Conservation (phyloP, 1,140 invertebrate species). For the Ridgeia piscesae region DNA sequence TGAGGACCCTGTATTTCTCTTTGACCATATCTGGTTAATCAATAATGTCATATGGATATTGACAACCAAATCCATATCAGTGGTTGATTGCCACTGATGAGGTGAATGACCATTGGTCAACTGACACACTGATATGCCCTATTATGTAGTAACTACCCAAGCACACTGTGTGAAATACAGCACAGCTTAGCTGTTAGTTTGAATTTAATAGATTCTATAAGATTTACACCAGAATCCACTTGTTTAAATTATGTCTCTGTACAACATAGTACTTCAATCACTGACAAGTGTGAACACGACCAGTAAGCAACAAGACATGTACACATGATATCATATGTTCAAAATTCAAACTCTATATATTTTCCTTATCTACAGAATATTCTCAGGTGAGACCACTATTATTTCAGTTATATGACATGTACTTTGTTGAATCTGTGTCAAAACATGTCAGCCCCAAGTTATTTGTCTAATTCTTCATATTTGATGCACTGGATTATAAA, state of each 20-base stretch:
- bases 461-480: too few species aligned
- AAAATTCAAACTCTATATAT: too few species aligned
- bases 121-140: neutral
- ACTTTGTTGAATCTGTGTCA: too few species aligned
- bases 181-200: neutral
- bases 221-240: neutral
- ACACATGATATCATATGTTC: too few species aligned
- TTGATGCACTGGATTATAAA: neutral
- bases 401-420: too few species aligned
- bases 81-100: neutral
- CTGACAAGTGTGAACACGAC: neutral
- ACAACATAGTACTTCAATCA: neutral
- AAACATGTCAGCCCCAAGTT: too few species aligned
- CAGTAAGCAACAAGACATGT: too few species aligned
- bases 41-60: neutral
- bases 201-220: neutral
- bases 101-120: neutral
- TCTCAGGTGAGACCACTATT: too few species aligned
- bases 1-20: neutral
- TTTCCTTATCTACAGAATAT: too few species aligned
- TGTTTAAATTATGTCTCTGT: neutral
- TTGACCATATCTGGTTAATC: neutral
- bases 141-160: neutral
- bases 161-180: neutral
- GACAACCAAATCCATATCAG: neutral